Conservation (phyloP, 2,888 invertebrate species). For the Drosophila meridionalis region DNA sequence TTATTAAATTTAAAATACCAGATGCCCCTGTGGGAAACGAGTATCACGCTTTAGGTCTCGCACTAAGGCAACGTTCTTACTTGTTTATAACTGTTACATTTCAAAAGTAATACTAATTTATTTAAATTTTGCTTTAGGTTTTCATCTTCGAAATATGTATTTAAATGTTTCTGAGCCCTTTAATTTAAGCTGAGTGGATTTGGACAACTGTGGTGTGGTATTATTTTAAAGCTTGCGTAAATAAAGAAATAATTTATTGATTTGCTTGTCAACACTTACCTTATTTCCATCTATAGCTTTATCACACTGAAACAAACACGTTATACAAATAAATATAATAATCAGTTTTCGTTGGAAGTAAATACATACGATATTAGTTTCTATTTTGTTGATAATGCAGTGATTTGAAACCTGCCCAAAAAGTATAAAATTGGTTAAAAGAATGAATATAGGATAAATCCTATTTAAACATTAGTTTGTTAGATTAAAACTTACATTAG, state of each 20-base stretch:
- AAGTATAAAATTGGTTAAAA: constrained; percentile 80
- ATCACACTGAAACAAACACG: constrained; percentile 93
- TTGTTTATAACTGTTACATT: no score
- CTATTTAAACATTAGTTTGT: background rate
- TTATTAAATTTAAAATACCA: no score
- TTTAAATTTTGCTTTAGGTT: no score
- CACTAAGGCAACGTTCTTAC: no score
- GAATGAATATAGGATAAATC: no score
- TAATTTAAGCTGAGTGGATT: background rate
- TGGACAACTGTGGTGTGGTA: background rate
- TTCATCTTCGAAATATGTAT: background rate
- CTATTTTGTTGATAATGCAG: constrained; percentile 96
- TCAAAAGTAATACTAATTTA: no score
- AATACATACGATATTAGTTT: constrained; percentile 94
- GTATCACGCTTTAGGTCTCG: no score
- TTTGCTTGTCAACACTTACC: constrained; percentile 87
- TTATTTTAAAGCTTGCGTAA: background rate
- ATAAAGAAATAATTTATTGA: constrained; percentile 61
- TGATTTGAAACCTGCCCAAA: constrained; percentile 93
- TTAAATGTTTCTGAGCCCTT: background rate
- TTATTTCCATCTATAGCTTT: constrained; percentile 96
- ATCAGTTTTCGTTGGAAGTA: background rate
- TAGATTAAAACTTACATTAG: constrained; percentile 89
- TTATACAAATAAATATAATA: constrained; percentile 3
- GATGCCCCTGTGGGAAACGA: no score